Base-by-base conservation (phyloP, 2,888 invertebrate genomes). In the Andrena chrysosceles region DNA sequence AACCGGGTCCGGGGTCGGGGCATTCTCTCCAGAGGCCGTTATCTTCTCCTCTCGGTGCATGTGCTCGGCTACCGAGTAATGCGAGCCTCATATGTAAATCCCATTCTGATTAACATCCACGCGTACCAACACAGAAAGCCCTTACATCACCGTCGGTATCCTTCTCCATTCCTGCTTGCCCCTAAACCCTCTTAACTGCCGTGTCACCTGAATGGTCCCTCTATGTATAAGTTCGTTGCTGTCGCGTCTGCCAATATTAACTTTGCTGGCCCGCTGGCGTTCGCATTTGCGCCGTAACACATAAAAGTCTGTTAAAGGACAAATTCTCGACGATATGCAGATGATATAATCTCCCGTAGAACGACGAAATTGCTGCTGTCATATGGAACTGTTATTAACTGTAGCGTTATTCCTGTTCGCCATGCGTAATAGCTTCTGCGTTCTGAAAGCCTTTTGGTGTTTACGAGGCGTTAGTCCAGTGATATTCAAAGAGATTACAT, bases 101-200 rank as follows among this genome's bases (percentile, higher is more conserved):
- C 90, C 89, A 91, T 91, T 91, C 91, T 93, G 93, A 93, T 93
- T 93, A 93, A 93, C 91, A 91, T 91, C 90, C 89, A 88, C 87
- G 85, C 87, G 86, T 83, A 84, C 80, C 85, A 85, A 85, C 85
- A 84, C 79, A 81, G 78, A 62, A 74, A 66, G 74, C 62, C 86
- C 75, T 84, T 84, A 82, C 86, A 82, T 86, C 86, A 86, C 87
- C 69, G 29, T 72, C 52, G 70, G 69, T 71, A 83, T 71, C 82
- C 82, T 75, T 73, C 75, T 68, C 78, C 77, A 72, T 84, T 76
- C 86, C 73, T 42, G 66, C 69, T 70, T 62, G 67, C 74, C 63
- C 59, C 77, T 74, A 80, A 82, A 80, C 82, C 82, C 82, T 82
- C 82, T 82, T 80, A 82, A 82, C 81, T 77, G 52, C 72, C 72